Base-by-base conservation (phyloP, 2,113 vertebrate genomes). In the Siphamia tubifer region DNA sequence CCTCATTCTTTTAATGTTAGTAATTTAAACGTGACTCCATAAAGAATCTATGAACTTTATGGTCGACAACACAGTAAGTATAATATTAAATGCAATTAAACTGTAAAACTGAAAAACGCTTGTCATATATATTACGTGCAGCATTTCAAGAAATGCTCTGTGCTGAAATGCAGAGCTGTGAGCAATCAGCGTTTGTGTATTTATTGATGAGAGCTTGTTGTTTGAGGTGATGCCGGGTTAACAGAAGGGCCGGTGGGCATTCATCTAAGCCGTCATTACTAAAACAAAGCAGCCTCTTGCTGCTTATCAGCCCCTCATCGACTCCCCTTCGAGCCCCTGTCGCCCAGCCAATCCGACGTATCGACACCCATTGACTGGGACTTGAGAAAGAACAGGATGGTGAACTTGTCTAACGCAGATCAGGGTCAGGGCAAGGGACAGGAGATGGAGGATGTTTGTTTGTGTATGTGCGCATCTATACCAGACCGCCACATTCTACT, bases 181-280 rank as follows among this genome's bases (percentile, higher is more conserved):
- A 4, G 45, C 5, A 34, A 20, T 69, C 58, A 51, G 74, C 54
- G 51, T 77, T 45, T 55, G 39, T 71, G 48, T 31, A 52, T 40
- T 60, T 81, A 87, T 86, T 66, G 87, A 90, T 61, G 80, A 16
- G 49, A 15, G 64, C 73, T 48, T 74, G 61, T 73, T 88, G 85
- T 85, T 83, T 79, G 82, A 85, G 82, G 83, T 70, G 86, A 72
- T 5, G 79, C 45, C 15, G 67, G 83, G 75, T 86, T 83, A 79
- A 79, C 49, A 28, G 68, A 60, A 57, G 72, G 48, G 68, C 55
- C 58, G n/a, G 1, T 44, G 67, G 68, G 68, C 34, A 43, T 79
- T 74, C 28, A 53, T 90, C 90, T 92, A 91, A 90, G 90, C 87
- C 83, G 31, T 91, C 90, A 92, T 93, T 93, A 92, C 86, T 89